Evolutionary conservation across 2,888 invertebrate genomes (phyloP), one percentile per base, ranked within the genome.

Genomic region (Norana najaformis): DNA sequence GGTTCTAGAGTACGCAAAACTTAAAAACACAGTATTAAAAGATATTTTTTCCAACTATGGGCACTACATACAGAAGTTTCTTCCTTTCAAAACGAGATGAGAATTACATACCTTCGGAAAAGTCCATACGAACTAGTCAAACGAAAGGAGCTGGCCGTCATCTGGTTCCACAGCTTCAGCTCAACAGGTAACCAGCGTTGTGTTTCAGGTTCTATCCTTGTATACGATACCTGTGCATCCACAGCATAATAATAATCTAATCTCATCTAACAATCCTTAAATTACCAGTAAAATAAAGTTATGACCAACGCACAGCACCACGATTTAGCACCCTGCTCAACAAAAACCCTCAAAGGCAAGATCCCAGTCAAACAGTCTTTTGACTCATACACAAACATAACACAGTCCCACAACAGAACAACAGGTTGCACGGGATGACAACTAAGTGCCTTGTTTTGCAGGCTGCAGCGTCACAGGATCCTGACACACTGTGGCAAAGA

Each of bases 101-200:
- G 47, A 83, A 13, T 1, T 5, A 85, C 85, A 85, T 35, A 95
- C 95, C 95, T 95, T 92, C 96, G 95, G 93, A 97, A 97, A 39
- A 97, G 94, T 37, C 96, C 96, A 93, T 97, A 97, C 83, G 96
- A 96, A 93, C 96, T 97, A 34, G 96, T 96, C 37, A 97, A 30
- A 92, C 96, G 85, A 85, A 85, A 93, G 90, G 96, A 95, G 20
- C 47, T 96, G 96, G 23, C 96, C 93, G 92, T 96, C 95, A 83
- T 39, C 83, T 95, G 95, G 94, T 97, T 96, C 93, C 96, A 95
- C 82, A 95, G 94, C 90, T 95, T 95, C 37, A 96, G 89, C 95
- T 35, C 83, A 83, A 91, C 90, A 30, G 93, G 93, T 38, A 94
- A 89, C 30, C 69, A 37, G 18, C 41, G 37, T 41, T 90, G 89